Percentiles rank a stretch among this genome's conserved stretches.
phyloP scores from a whole-genome alignment of 2,888 invertebrate species.

The Ischnus inquisitorius region DNA sequence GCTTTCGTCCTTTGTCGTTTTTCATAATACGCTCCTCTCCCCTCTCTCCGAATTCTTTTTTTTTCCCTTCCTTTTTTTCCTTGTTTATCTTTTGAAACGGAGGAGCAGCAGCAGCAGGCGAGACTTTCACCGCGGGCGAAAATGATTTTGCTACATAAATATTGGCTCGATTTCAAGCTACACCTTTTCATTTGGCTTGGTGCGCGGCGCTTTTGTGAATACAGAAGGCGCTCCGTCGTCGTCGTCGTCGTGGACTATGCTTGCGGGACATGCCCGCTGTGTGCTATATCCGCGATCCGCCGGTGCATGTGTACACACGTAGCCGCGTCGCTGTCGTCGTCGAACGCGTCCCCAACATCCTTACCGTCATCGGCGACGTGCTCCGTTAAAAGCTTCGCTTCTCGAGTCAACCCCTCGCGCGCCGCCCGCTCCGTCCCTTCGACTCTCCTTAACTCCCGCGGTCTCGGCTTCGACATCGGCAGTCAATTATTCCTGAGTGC shows the following conservation, averaged over 20 bases:
- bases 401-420: constrained; percentile 18
- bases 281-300: constrained; percentile 46
- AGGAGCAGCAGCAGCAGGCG: constrained; percentile 53
- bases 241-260: constrained; percentile 30
- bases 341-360: constrained; percentile 10
- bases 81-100: constrained; percentile 76
- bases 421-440: constrained; percentile 5
- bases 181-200: constrained; percentile 72
- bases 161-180: constrained; percentile 80
- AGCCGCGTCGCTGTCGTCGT: constrained; percentile 19
- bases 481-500: constrained; percentile 56
- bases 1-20: constrained; percentile 64
- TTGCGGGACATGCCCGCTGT: constrained; percentile 15
- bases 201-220: constrained; percentile 47
- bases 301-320: constrained; percentile 24
- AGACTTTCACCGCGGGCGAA: constrained; percentile 65
- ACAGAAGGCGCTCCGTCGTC: constrained; percentile 20
- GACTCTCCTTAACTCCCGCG: constrained; percentile 43
- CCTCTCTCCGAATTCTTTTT: neutral
- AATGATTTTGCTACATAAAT: constrained; percentile 81
- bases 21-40: constrained; percentile 67
- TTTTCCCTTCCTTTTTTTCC: constrained; percentile 60
- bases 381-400: constrained; percentile 50
- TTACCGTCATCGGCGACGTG: constrained; percentile 32
- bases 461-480: constrained; percentile 46